Evolutionary conservation across 1,140 invertebrate species (phyloP).

Genomic region (Orius laevigatus): DNA sequence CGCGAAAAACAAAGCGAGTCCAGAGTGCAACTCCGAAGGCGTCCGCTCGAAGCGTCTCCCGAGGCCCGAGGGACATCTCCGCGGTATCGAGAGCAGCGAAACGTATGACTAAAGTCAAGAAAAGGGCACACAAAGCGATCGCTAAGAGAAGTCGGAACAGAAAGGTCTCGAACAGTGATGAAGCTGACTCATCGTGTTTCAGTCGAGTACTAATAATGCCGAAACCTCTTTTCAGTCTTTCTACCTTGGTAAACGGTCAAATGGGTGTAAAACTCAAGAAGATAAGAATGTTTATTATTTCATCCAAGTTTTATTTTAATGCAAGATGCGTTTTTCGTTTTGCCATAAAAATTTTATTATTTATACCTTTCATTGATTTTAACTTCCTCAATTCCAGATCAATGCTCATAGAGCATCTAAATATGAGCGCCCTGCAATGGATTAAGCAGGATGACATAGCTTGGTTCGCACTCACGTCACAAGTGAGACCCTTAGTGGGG

Average conservation of each 20-base stretch:
- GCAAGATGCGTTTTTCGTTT: no score
- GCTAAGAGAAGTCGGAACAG: conserved; percentile 62
- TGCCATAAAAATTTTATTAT: no score
- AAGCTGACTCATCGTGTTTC: conserved; percentile 97
- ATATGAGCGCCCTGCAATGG: no score
- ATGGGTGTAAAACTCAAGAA: conserved; percentile 81
- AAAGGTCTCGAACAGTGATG: conserved; percentile 86
- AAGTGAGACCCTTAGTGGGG: no score
- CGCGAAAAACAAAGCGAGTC: conserved; percentile 40
- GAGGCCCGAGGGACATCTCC: conserved; percentile 55
- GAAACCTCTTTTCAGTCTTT: conserved; percentile 96
- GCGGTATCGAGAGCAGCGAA: conserved; percentile 69
- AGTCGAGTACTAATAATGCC: conserved; percentile 85
- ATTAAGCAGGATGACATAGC: no score
- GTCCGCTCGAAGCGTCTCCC: conserved; percentile 22
- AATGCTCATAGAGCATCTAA: no score
- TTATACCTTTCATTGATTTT: no score
- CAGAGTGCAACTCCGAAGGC: conserved; percentile 43
- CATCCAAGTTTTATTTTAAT: no score
- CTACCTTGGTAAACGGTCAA: conserved; percentile 83
- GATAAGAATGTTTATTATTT: conserved; percentile 45
- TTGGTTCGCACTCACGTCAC: no score
- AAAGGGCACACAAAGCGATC: conserved; percentile 70
- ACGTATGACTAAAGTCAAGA: conserved; percentile 65
- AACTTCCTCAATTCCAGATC: no score